Conservation (phyloP, 2,113 vertebrate genomes). For the Perca flavescens region DNA sequence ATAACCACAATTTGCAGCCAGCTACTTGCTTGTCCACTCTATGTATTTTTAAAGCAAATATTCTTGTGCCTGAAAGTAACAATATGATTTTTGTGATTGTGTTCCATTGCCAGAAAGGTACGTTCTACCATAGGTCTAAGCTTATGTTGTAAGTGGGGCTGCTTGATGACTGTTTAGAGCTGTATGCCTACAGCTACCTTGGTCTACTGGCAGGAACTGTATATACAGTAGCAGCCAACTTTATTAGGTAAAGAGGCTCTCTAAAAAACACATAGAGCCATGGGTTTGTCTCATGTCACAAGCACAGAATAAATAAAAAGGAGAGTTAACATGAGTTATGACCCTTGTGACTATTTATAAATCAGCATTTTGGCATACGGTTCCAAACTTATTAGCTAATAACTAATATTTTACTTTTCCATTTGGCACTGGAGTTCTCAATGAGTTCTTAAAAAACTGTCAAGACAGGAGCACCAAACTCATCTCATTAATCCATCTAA, state of each 20-base stretch:
- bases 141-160: neutral
- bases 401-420: conserved; percentile 18
- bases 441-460: conserved; percentile 41
- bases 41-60: conserved; percentile 1
- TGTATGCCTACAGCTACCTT: neutral
- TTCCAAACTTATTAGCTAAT: conserved; percentile 5
- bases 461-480: conserved; percentile 14
- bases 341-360: conserved; percentile 13
- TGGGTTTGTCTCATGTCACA: conserved; percentile 10
- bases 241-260: conserved; percentile 1
- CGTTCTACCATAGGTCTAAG: neutral
- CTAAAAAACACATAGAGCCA: conserved; percentile 4
- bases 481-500: conserved; percentile 29
- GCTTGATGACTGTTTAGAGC: neutral
- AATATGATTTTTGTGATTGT: neutral
- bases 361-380: conserved; percentile 1
- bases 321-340: conserved; percentile 22
- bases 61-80: neutral
- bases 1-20: neutral
- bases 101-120: neutral
- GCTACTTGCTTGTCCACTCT: neutral
- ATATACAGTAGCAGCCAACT: neutral
- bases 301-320: conserved; percentile 20
- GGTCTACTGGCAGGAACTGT: neutral
- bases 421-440: conserved; percentile 29